Percentiles rank a stretch among this genome's conserved stretches.
These are phyloP conservation scores for Burhinus bistriatus DNA, from an alignment of 2,113 vertebrate genomes.

Conservation along the genomic window DNA sequence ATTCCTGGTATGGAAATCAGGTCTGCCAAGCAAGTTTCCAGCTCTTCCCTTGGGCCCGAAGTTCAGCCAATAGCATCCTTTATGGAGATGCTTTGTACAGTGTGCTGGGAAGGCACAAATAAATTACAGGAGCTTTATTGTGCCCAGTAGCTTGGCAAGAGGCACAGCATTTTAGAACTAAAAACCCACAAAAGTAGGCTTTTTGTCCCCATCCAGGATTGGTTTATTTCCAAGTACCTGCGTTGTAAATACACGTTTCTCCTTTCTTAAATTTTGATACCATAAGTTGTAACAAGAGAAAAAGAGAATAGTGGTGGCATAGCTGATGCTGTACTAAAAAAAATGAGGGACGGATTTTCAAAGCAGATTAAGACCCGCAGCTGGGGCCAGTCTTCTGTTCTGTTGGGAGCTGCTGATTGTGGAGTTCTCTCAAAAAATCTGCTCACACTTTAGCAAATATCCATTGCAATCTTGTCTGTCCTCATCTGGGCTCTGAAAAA, in stretches of 20 bases:
- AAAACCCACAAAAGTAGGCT: neutral
- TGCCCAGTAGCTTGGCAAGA: neutral
- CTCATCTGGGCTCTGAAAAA: neutral
- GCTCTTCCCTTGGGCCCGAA: constrained; percentile 5
- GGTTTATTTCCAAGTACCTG: neutral
- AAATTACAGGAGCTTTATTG: constrained; percentile 42
- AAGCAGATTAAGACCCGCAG: neutral
- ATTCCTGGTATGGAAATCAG: constrained; percentile 50
- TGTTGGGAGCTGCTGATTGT: neutral
- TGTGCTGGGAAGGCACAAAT: constrained; percentile 37
- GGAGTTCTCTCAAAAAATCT: neutral
- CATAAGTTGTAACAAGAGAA: neutral
- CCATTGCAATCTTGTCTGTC: neutral
- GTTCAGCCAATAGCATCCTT: constrained; percentile 14
- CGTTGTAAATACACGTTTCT: neutral
- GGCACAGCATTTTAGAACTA: neutral
- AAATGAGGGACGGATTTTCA: neutral
- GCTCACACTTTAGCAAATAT: neutral
- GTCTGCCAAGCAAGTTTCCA: constrained; percentile 12
- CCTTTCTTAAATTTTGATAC: neutral
- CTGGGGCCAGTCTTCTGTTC: neutral
- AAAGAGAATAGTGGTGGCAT: neutral
- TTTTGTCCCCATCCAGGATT: neutral
- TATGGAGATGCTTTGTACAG: neutral
- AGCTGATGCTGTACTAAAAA: neutral